These are phyloP conservation scores for Archocentrus centrarchus DNA, from an alignment of 2,113 vertebrate species.

Conservation along the genomic window DNA sequence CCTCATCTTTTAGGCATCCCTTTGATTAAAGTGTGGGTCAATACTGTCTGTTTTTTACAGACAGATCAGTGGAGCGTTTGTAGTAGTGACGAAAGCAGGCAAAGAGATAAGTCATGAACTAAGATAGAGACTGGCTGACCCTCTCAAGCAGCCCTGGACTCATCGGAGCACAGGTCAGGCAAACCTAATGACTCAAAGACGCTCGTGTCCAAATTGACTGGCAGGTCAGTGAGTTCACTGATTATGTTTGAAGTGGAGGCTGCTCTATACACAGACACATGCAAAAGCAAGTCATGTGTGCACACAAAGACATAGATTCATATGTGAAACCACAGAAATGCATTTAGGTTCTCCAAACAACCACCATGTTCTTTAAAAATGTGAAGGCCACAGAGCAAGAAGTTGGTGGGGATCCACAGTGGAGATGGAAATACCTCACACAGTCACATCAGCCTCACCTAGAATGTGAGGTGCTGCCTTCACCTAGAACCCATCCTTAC, in stretches of 20 bases:
- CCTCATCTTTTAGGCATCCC: not conserved
- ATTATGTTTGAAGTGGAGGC: slow-evolving; percentile 36
- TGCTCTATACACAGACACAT: slow-evolving; percentile 23
- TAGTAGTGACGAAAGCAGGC: slow-evolving; percentile 25
- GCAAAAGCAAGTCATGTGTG: not conserved
- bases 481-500: slow-evolving; percentile 43
- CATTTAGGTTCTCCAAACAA: slow-evolving; percentile 9
- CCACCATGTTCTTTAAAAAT: slow-evolving; percentile 34
- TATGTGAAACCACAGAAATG: slow-evolving; percentile 22
- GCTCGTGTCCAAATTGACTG: slow-evolving; percentile 58
- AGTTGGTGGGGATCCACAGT: slow-evolving; percentile 42
- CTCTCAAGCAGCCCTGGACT: slow-evolving; percentile 37
- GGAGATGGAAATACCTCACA: slow-evolving; percentile 48
- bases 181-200: slow-evolving; percentile 73
- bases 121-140: slow-evolving; percentile 46
- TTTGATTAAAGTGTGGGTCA: not conserved
- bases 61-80: slow-evolving; percentile 26
- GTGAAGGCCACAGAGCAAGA: slow-evolving; percentile 44
- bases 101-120: slow-evolving; percentile 56
- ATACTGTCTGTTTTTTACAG: slow-evolving; percentile 7
- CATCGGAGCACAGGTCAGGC: slow-evolving; percentile 56
- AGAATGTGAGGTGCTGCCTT: slow-evolving; percentile 65
- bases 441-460: slow-evolving; percentile 65
- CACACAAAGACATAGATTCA: slow-evolving; percentile 56
- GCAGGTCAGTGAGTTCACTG: slow-evolving; percentile 71